Evolutionary conservation across 2,113 vertebrate genomes (phyloP), one percentile per base, ranked within the genome.

Genomic region (Poeciliopsis turrubarensis): DNA sequence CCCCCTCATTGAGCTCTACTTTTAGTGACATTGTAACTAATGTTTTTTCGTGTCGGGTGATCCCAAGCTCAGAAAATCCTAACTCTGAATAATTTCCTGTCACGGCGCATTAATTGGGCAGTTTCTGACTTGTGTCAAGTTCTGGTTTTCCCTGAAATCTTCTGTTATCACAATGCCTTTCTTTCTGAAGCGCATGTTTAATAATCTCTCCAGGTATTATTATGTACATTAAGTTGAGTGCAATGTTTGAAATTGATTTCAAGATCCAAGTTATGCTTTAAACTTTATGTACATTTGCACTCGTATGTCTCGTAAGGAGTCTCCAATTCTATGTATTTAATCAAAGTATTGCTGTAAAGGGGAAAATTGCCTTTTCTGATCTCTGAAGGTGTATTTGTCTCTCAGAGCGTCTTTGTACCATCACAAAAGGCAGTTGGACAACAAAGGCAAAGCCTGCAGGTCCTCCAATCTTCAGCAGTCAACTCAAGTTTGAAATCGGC

Each of bases 401-500:
- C 92, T 37, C 89, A 98, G 97, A 96, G 85, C 32, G 94, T 93
- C 79, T 92, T 95, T 37, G 72, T 71, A 37, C 79, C 73, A 0
- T 67, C 84, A 13, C 72, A 90, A 70, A 89, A 90, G 67, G 65
- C 68, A 60, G 89, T 88, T 85, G 86, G 78, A 14, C 69, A 89
- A 4, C 86, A 80, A 1, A 96, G 97, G 83, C 94, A 90, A 82
- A 96, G 93, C 2, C 94, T 97, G 62, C 96, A 96, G 89, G 95
- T 96, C 80, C 97, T 98, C 78, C 96, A 98, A 74, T 94, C 93
- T 12, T 96, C 96, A 68, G 92, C 94, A 66, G 77, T 93, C 62
- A 94, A 94, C 80, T 95, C 94, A 12, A 93, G 89, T 63, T 89
- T 96, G 82, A 95, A 94, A 82, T 31, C 70, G 9, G 87, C 90